Evolutionary conservation across 2,888 invertebrate species (phyloP).

Genomic region (Ennomos fuscantarius): DNA sequence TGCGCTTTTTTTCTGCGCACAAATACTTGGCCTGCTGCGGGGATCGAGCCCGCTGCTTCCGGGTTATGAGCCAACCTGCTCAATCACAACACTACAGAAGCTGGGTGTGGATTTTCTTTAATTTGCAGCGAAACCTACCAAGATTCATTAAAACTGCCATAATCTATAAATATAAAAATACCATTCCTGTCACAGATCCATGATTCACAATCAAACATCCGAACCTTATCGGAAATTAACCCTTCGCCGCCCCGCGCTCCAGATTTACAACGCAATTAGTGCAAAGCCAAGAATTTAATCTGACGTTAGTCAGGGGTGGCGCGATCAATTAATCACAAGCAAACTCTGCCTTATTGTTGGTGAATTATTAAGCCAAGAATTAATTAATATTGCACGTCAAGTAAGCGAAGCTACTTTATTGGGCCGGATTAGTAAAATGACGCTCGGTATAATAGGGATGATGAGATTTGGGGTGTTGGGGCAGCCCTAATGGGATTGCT

Average conservation of each 20-base stretch:
- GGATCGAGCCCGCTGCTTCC: too few species aligned
- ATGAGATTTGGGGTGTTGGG: conserved; percentile 34
- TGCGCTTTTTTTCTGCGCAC: too few species aligned
- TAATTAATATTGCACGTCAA: conserved; percentile 54
- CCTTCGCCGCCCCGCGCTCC: conserved; percentile 34
- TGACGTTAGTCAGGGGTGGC: conserved; percentile 38
- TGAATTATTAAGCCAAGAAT: conserved; percentile 48
- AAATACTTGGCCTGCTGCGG: too few species aligned
- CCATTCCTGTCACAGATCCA: too few species aligned
- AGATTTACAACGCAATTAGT: conserved; percentile 41
- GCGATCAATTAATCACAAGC: conserved; percentile 48
- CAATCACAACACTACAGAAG: too few species aligned
- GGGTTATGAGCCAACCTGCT: too few species aligned
- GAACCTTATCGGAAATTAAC: conserved; percentile 35
- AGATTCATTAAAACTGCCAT: too few species aligned
- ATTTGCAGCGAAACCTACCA: too few species aligned
- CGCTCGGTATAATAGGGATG: conserved; percentile 35
- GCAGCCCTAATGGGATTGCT: conserved; percentile 28
- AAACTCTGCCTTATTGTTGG: conserved; percentile 43
- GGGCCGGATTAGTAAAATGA: conserved; percentile 42
- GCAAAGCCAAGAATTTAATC: conserved; percentile 44
- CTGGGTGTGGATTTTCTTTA: too few species aligned
- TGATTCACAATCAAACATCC: conserved; percentile 11
- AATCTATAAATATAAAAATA: too few species aligned
- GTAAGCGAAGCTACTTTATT: conserved; percentile 38